These are phyloP conservation scores for Hydraecia micacea DNA, from an alignment of 2,888 invertebrate species.

Conservation along the genomic window DNA sequence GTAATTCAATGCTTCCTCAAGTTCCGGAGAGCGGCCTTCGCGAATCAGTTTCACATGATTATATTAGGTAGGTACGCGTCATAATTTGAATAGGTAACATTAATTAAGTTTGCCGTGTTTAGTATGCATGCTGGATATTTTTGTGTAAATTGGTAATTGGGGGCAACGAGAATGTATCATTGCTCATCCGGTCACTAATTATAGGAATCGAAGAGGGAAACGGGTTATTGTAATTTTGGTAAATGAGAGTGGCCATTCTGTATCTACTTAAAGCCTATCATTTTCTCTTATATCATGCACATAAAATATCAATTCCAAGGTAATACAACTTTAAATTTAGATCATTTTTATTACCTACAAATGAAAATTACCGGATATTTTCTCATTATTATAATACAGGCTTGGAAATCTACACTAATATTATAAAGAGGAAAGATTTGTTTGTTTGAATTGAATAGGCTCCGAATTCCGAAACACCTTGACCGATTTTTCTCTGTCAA, in stretches of 20 bases:
- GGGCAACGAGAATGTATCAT: slow-evolving; percentile 27
- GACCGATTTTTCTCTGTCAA: no score
- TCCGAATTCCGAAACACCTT: no score
- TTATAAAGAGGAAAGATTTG: no score
- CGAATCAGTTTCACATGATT: slow-evolving; percentile 67
- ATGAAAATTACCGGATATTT: neutral
- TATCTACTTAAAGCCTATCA: no score
- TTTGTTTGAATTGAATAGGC: no score
- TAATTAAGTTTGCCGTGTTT: slow-evolving; percentile 46
- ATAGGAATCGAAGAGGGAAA: slow-evolving; percentile 8
- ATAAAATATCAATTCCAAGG: neutral
- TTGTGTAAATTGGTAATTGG: slow-evolving; percentile 42
- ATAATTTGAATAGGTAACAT: slow-evolving; percentile 55
- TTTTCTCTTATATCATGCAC: no score
- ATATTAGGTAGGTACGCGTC: slow-evolving; percentile 42
- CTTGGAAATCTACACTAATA: neutral
- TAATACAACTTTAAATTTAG: neutral
- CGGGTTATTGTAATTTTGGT: slow-evolving; percentile 5
- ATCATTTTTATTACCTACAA: neutral
- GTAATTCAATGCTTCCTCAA: slow-evolving; percentile 68
- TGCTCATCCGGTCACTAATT: slow-evolving; percentile 25
- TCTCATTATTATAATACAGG: neutral
- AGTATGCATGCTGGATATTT: slow-evolving; percentile 21
- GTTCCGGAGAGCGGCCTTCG: slow-evolving; percentile 74
- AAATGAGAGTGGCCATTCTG: neutral